A percentile compares a stretch with the other conserved stretches of the same genome.
Evolutionary conservation across 2,113 vertebrate genomes (phyloP).

Genomic region (Centropus bengalensis): DNA sequence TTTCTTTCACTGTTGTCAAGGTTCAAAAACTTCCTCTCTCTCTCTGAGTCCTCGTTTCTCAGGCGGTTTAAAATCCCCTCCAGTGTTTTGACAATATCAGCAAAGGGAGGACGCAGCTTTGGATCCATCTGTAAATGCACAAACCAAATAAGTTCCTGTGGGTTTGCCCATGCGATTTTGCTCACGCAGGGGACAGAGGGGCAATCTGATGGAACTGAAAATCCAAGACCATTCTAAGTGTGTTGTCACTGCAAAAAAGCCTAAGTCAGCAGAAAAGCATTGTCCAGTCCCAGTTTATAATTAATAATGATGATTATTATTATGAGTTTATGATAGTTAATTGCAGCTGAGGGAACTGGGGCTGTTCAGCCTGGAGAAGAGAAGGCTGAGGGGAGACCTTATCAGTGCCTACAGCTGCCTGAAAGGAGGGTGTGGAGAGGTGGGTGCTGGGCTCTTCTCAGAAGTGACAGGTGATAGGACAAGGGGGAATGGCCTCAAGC

Average conservation of each 20-base stretch:
- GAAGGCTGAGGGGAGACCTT: too few relatives aligned
- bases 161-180: not conserved
- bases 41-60: slow-evolving; percentile 83
- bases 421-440: too few relatives aligned
- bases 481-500: too few relatives aligned
- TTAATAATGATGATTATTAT: too few relatives aligned
- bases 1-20: slow-evolving; percentile 83
- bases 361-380: too few relatives aligned
- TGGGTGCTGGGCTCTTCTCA: too few relatives aligned
- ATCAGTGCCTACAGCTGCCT: too few relatives aligned
- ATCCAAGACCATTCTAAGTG: not conserved
- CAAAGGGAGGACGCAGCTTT: slow-evolving; percentile 91
- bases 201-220: not conserved
- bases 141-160: not conserved
- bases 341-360: too few relatives aligned
- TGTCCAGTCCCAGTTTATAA: not conserved
- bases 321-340: too few relatives aligned
- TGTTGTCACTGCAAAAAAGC: not conserved
- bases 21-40: slow-evolving; percentile 74
- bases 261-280: not conserved
- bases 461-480: too few relatives aligned
- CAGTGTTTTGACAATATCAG: slow-evolving; percentile 85
- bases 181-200: not conserved
- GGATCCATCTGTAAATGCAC: slow-evolving; percentile 89
- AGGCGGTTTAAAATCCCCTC: slow-evolving; percentile 84